Percentiles rank a stretch among this genome's conserved stretches.
phyloP scores from a whole-genome alignment of 2,797 vertebrate species.

The Poecilia picta region DNA sequence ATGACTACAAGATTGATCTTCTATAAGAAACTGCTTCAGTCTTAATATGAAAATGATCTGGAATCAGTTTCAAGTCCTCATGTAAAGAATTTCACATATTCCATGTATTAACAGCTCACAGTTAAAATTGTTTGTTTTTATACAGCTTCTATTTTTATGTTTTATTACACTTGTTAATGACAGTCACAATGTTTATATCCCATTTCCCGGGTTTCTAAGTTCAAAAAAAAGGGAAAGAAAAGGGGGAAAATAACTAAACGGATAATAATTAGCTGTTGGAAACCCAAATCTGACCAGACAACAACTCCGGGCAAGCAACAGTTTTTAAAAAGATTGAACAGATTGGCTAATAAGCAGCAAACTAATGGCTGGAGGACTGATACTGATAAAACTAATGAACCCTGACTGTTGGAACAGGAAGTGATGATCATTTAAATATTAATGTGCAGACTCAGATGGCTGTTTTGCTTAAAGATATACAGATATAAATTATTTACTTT shows the following conservation, averaged over 20 bases:
- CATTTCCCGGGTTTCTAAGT: neutral
- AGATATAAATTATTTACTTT: neutral
- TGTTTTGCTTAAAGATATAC: slow-evolving; percentile 16
- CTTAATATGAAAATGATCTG: neutral
- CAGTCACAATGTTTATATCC: neutral
- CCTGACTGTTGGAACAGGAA: slow-evolving; percentile 14
- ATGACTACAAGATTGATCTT: neutral
- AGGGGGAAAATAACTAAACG: neutral
- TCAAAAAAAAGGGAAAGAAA: slow-evolving; percentile 10
- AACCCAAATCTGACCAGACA: slow-evolving; percentile 16
- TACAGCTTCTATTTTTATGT: neutral
- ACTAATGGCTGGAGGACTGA: slow-evolving; percentile 2
- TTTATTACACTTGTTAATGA: neutral
- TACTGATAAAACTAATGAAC: slow-evolving; percentile 6
- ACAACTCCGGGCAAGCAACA: slow-evolving; percentile 7
- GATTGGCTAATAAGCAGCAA: slow-evolving; percentile 23
- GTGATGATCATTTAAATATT: slow-evolving; percentile 27
- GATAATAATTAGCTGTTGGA: slow-evolving; percentile 19
- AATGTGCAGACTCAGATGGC: slow-evolving; percentile 7
- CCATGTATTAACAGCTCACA: neutral
- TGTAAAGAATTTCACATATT: neutral
- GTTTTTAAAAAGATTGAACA: slow-evolving; percentile 15
- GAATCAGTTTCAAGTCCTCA: neutral
- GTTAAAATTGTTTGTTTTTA: neutral
- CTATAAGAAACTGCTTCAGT: neutral